A percentile compares a stretch with the other conserved stretches of the same genome.
Evolutionary conservation across 2,888 invertebrate species (phyloP).

Genomic region (Tenthredo amoena): DNA sequence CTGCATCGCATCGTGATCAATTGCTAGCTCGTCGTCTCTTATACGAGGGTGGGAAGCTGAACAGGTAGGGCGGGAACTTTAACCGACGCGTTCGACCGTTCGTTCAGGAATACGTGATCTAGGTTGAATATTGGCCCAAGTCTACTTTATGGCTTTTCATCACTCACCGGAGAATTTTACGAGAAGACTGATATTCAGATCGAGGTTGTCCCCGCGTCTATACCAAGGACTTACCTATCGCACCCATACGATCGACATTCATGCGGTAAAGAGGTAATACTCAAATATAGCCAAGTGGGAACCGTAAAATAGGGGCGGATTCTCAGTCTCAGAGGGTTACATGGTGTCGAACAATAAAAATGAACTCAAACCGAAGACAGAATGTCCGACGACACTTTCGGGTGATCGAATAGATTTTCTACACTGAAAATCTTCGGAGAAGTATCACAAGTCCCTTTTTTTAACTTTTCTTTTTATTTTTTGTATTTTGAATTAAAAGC

Average conservation of each 20-base stretch:
- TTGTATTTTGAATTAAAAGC: background rate
- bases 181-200: slow-evolving; percentile 43
- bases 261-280: slow-evolving; percentile 6
- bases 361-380: background rate
- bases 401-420: background rate
- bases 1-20: slow-evolving; percentile 49
- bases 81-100: slow-evolving; percentile 56
- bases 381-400: background rate
- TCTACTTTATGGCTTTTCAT: slow-evolving; percentile 53
- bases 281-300: background rate
- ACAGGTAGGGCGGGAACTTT: slow-evolving; percentile 14
- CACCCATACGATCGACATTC: background rate
- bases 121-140: slow-evolving; percentile 64
- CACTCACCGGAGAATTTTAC: slow-evolving; percentile 45
- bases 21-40: slow-evolving; percentile 21
- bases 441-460: background rate
- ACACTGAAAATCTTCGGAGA: background rate
- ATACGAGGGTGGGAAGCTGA: background rate
- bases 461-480: background rate
- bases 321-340: background rate
- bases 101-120: slow-evolving; percentile 66
- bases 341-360: background rate
- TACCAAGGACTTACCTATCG: slow-evolving; percentile 4
- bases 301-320: background rate
- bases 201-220: background rate